Base-by-base conservation (phyloP, 2,888 invertebrate genomes). In the Acanthosepion lycidas region DNA sequence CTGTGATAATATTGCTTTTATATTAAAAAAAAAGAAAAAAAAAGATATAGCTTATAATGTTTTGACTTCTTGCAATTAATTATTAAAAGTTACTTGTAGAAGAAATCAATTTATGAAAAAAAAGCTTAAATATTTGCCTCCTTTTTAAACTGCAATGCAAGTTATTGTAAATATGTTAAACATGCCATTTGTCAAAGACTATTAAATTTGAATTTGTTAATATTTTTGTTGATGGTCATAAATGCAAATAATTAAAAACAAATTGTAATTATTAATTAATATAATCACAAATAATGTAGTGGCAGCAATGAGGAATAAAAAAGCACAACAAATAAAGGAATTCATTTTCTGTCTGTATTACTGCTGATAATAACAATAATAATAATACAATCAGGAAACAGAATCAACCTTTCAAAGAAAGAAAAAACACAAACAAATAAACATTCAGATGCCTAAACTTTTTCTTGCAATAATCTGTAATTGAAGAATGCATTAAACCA, bases 1-100 rank as follows among this genome's bases (percentile, higher is more conserved):
- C 78, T 78, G 78, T 78, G 78, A 78, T 78, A 78, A 78, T n/a
- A 78, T 78, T 33, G 78, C 78, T 78, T 78, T 78, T 78, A 64
- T 78, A n/a, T 78, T n/a, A n/a, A 33, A 78, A n/a, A n/a, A n/a
- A 8, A n/a, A 33, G 33, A 33, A n/a, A 23, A n/a, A n/a, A 8
- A n/a, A 42, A 42, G 42, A n/a, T 33, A n/a, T n/a, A 33, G n/a
- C 78, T 78, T 78, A 12, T 78, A 28, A 78, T n/a, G 78, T 78
- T 78, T n/a, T 9, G 5, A 78, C n/a, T 78, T 78, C 78, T 78
- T 78, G 78, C 33, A 78, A 78, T 78, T 78, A 78, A n/a, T 9
- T n/a, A n/a, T 15, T n/a, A 78, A 78, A 78, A 78, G n/a, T 78
- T 78, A n/a, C 9, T 78, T 15, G 78, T 78, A 78, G n/a, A 78